These are phyloP conservation scores for Pholis gunnellus DNA, from an alignment of 2,113 vertebrate species.

Conservation along the genomic window DNA sequence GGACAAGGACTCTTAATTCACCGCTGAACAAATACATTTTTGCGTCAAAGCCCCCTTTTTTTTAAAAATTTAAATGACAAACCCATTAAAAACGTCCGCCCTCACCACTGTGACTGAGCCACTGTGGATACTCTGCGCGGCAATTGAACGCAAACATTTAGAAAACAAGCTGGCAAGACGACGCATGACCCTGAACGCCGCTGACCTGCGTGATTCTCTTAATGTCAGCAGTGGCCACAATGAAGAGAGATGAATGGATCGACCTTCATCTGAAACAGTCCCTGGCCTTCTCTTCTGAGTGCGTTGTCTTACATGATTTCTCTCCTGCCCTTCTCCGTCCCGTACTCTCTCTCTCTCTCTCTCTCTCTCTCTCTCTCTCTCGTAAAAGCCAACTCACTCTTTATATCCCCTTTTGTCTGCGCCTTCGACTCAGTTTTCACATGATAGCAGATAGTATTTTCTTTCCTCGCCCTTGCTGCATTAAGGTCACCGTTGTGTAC, in stretches of 20 bases:
- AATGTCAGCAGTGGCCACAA: background rate
- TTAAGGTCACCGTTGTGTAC: conserved; percentile 27
- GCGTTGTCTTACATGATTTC: conserved; percentile 40
- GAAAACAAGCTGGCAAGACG: background rate
- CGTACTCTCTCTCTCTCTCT: background rate
- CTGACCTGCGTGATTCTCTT: conserved; percentile 20
- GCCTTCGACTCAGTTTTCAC: conserved; percentile 33
- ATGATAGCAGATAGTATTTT: conserved; percentile 33
- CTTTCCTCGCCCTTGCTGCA: conserved; percentile 6
- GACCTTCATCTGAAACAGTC: conserved; percentile 43
- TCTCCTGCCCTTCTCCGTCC: background rate
- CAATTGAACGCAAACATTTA: conserved; percentile 23
- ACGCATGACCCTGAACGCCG: background rate
- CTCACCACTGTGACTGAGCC: background rate
- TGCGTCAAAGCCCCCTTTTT: background rate
- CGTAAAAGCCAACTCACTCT: conserved; percentile 2
- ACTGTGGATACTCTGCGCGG: background rate
- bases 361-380: background rate
- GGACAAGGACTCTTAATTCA: conserved; percentile 22
- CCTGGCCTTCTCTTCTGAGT: conserved; percentile 12
- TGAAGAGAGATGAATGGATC: conserved; percentile 38
- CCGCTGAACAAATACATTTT: background rate
- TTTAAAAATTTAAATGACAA: conserved; percentile 11
- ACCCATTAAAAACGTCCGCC: conserved; percentile 17
- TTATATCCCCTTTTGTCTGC: background rate